Conservation (phyloP, 2,113 vertebrate species). For the Ibidorhyncha struthersii region DNA sequence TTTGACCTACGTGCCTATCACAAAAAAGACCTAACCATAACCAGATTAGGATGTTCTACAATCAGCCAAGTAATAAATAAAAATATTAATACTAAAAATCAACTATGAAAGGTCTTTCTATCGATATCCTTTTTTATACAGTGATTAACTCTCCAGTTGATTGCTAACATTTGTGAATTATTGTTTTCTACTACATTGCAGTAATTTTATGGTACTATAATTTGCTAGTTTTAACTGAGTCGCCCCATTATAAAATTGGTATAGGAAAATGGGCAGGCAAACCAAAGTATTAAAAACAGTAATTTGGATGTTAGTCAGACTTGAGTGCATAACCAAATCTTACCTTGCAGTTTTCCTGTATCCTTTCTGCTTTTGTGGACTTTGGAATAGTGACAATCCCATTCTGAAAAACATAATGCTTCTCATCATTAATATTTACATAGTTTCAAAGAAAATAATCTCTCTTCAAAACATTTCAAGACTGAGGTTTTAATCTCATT, state of each 20-base stretch:
- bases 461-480: neutral
- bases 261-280: neutral
- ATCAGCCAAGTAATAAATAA: neutral
- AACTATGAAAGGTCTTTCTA: neutral
- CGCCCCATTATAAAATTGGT: neutral
- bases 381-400: conserved; percentile 83
- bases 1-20: neutral
- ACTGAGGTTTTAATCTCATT: neutral
- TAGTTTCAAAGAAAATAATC: neutral
- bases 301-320: neutral
- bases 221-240: neutral
- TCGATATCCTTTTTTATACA: neutral
- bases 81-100: neutral
- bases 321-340: neutral
- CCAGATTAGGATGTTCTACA: neutral
- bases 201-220: neutral
- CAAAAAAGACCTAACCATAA: neutral
- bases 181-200: neutral
- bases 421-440: neutral
- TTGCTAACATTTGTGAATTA: neutral
- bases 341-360: conserved; percentile 81
- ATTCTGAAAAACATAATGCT: conserved; percentile 72
- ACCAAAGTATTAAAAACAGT: neutral
- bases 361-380: conserved; percentile 77
- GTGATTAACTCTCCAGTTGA: neutral